phyloP scores from a whole-genome alignment of 2,113 vertebrate genomes.

The Bos indicus region DNA sequence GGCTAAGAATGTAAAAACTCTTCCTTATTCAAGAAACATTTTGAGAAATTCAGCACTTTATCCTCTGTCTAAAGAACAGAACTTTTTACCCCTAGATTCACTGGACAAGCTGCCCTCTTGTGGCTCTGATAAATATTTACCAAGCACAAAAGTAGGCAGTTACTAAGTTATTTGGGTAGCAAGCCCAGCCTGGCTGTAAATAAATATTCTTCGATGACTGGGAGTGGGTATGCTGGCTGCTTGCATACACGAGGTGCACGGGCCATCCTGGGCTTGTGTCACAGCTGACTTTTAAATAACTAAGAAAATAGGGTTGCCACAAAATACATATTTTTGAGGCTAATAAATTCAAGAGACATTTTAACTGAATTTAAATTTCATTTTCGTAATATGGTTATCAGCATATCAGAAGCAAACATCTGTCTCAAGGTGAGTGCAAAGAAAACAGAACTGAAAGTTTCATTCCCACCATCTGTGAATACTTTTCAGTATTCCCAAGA shows the following conservation, averaged over 20 bases:
- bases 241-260: background rate
- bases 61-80: background rate
- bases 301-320: background rate
- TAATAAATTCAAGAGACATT: background rate
- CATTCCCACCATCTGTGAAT: background rate
- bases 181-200: slow-evolving; percentile 3
- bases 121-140: slow-evolving; percentile 40
- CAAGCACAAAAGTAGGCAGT: background rate
- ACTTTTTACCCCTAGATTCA: background rate
- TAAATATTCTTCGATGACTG: slow-evolving; percentile 34
- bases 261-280: background rate
- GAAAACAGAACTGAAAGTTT: background rate
- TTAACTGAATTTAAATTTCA: background rate
- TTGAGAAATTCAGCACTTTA: background rate
- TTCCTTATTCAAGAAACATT: background rate
- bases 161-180: background rate
- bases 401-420: background rate
- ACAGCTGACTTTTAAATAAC: background rate
- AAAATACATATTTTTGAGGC: background rate
- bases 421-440: background rate
- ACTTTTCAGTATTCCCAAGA: background rate
- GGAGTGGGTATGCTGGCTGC: background rate
- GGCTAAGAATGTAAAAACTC: background rate
- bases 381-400: background rate
- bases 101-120: slow-evolving; percentile 38